A percentile compares a stretch with the other conserved stretches of the same genome.
phyloP scores from a whole-genome alignment of 1,140 invertebrate genomes.

The Amyelois transitella region DNA sequence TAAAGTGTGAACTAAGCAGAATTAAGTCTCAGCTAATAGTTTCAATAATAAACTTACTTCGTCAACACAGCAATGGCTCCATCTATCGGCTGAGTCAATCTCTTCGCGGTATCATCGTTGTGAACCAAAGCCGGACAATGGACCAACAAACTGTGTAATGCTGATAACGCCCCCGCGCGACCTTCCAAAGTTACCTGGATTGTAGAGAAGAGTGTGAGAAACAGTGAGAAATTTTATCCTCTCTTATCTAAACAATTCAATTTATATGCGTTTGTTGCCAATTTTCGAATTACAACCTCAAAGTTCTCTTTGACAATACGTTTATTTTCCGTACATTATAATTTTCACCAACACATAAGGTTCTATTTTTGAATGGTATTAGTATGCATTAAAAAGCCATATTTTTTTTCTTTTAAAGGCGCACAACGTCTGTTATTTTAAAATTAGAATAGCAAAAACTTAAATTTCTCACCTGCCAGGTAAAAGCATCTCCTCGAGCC shows the following conservation, averaged over 20 bases:
- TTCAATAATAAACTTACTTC: slow-evolving; percentile 80
- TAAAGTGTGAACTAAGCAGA: no score
- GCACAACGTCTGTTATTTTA: not conserved
- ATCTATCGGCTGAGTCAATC: slow-evolving; percentile 92
- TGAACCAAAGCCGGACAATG: slow-evolving; percentile 93
- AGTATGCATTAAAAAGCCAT: no score
- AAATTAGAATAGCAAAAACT: not conserved
- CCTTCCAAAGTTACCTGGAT: slow-evolving; percentile 92
- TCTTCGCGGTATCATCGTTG: slow-evolving; percentile 91
- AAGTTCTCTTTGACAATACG: no score
- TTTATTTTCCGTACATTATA: no score
- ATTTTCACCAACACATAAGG: no score
- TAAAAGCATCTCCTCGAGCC: slow-evolving; percentile 97
- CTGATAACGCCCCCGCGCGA: slow-evolving; percentile 94
- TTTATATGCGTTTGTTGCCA: no score
- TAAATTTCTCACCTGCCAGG: slow-evolving; percentile 85
- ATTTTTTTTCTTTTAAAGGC: not conserved
- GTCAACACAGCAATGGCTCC: slow-evolving; percentile 95
- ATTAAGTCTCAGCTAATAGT: no score
- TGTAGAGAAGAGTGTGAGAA: not conserved
- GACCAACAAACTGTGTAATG: slow-evolving; percentile 94
- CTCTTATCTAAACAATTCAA: no score
- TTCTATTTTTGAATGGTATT: no score
- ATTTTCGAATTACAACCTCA: no score
- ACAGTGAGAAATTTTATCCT: not conserved